Evolutionary conservation across 2,797 vertebrate genomes (phyloP), one percentile per base, ranked within the genome.

Genomic region (Enteromius mattozi): DNA sequence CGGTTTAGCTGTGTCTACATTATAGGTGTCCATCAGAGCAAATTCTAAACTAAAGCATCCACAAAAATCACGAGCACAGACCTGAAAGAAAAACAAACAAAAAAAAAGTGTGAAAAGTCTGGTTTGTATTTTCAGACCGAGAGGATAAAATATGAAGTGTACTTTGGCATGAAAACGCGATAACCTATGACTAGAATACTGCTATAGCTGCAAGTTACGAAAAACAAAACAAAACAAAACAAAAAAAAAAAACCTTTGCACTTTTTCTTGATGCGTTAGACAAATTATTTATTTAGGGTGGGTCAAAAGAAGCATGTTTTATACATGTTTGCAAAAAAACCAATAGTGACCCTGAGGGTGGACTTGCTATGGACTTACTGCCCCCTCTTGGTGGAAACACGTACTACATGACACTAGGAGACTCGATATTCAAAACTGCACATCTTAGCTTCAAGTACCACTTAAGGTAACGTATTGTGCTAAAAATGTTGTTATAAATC

Each of bases 371-470:
- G 76, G 19, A 71, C 70, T 63, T 86, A 85, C 86, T 85, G 86
- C 88, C 88, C 88, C 88, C 88, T 89, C 13, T 85, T 85, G 88
- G 76, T 56, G 56, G 2, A 63, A 86, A 80, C 63, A 72, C 69
- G 80, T 45, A 40, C 56, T 74, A 40, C 76, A 76, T 49, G 14
- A 84, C n/a, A 71, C 12, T 30, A 33, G 16, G 37, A 74, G 27
- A 27, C 9, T 1, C 1, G 35, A 51, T 63, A 54, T 76, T 49
- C 8, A 78, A 71, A 45, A 30, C 63, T 21, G 37, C 21, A 74
- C 2, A 54, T 35, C 19, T 33, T 49, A 19, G 68, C n/a, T 13
- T 82, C 17, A 74, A 65, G 69, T 42, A 16, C 17, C 37, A 47
- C 80, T 61, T 72, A 61, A 81, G 37, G 13, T 63, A 30, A 33